Conservation (phyloP, 2,113 vertebrate species). For the Brachyhypopomus occidentalis region DNA sequence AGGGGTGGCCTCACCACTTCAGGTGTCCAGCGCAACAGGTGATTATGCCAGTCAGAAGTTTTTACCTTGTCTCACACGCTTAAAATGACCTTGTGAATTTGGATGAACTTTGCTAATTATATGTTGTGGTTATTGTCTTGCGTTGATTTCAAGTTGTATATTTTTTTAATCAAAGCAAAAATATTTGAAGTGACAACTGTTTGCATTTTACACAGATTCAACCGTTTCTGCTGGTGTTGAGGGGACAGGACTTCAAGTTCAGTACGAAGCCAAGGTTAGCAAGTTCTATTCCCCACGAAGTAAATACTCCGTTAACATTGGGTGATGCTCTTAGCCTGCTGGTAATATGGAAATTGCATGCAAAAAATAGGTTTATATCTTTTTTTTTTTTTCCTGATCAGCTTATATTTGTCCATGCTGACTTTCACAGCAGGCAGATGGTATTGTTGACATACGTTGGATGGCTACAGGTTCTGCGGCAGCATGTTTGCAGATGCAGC, state of each 20-base stretch:
- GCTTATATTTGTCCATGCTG: too few relatives aligned
- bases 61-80: not conserved
- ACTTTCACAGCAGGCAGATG: too few relatives aligned
- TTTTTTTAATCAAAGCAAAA: not conserved
- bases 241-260: constrained; percentile 16
- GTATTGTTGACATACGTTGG: too few relatives aligned
- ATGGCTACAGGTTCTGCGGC: too few relatives aligned
- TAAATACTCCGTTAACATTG: too few relatives aligned
- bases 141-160: not conserved
- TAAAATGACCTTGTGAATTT: not conserved
- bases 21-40: constrained; percentile 47
- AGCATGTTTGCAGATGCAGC: too few relatives aligned
- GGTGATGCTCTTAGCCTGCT: too few relatives aligned
- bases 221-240: constrained; percentile 39
- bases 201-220: constrained; percentile 52
- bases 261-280: constrained; percentile 49
- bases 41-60: not conserved
- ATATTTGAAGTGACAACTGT: not conserved
- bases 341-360: too few relatives aligned
- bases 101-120: not conserved
- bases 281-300: too few relatives aligned
- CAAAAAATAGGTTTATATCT: too few relatives aligned
- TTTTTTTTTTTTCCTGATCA: too few relatives aligned
- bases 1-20: constrained; percentile 16
- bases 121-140: not conserved